Evolutionary conservation across 2,888 invertebrate genomes (phyloP).

Genomic region (Parelbella ahira): DNA sequence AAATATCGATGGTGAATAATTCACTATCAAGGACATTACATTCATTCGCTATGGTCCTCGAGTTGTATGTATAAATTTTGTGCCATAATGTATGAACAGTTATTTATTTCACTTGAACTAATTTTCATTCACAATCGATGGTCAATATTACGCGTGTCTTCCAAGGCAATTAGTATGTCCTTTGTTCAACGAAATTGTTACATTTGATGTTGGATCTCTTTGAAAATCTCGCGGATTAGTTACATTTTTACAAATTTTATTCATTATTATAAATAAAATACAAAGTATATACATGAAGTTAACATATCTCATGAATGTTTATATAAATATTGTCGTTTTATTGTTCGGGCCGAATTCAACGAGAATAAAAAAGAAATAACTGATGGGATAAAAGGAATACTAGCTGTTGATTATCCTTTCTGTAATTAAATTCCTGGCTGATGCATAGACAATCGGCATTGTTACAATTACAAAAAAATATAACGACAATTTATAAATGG

Average conservation of each 20-base stretch:
- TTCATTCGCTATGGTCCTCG: slow-evolving; percentile 16
- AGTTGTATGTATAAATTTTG: slow-evolving; percentile 4
- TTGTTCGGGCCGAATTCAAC: slow-evolving; percentile 34
- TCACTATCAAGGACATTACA: neutral
- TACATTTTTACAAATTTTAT: slow-evolving; percentile 40
- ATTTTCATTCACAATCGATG: no score
- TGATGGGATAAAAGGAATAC: no score
- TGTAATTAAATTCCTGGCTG: no score
- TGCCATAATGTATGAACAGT: slow-evolving; percentile 13
- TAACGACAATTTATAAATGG: no score
- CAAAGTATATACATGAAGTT: slow-evolving; percentile 50
- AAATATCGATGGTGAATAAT: neutral
- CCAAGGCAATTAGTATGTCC: slow-evolving; percentile 25
- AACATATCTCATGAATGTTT: slow-evolving; percentile 60
- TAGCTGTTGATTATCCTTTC: no score
- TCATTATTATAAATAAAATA: slow-evolving; percentile 35
- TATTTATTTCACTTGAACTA: slow-evolving; percentile 13
- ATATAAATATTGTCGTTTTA: slow-evolving; percentile 39
- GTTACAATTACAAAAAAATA: no score
- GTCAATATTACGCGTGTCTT: slow-evolving; percentile 29
- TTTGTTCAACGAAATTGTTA: slow-evolving; percentile 30
- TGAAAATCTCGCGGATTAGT: slow-evolving; percentile 31
- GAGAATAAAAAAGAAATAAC: slow-evolving; percentile 6
- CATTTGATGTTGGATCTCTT: slow-evolving; percentile 30
- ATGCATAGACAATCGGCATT: no score